Evolutionary conservation across 2,888 invertebrate genomes (phyloP).

Genomic region (Mesochorus sp.): DNA sequence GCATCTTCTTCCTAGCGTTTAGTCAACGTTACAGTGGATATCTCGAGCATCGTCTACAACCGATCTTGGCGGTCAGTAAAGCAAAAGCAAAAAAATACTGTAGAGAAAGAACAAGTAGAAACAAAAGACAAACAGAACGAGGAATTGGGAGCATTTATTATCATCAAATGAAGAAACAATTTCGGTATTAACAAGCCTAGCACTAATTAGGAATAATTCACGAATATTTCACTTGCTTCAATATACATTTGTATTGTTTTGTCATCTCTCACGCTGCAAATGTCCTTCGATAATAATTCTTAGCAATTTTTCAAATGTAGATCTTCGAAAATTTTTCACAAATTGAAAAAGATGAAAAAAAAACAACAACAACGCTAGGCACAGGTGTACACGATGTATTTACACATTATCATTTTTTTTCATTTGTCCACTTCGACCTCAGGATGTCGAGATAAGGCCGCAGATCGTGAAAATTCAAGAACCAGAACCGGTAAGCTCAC

Average conservation of each 20-base stretch:
- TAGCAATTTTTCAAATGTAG: too few species aligned
- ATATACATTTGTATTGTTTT: too few species aligned
- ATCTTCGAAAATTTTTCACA: too few species aligned
- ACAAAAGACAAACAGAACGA: not conserved
- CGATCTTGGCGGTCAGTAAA: slow-evolving; percentile 77
- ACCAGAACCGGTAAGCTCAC: slow-evolving; percentile 72
- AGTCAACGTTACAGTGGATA: slow-evolving; percentile 79
- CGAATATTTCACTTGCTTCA: too few species aligned
- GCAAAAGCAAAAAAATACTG: slow-evolving; percentile 31
- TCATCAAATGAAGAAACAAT: too few species aligned
- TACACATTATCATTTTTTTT: slow-evolving; percentile 30
- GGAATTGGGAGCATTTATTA: too few species aligned
- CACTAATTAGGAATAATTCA: too few species aligned
- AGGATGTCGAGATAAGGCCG: slow-evolving; percentile 75
- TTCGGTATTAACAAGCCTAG: too few species aligned
- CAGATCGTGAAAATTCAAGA: slow-evolving; percentile 71
- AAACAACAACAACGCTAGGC: not conserved
- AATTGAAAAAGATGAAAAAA: not conserved
- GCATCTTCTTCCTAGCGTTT: slow-evolving; percentile 79
- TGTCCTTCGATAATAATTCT: too few species aligned
- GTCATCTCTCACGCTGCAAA: too few species aligned
- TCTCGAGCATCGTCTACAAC: slow-evolving; percentile 78
- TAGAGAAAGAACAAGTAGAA: not conserved
- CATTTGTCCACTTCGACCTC: slow-evolving; percentile 67
- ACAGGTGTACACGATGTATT: slow-evolving; percentile 6